phyloP scores from a whole-genome alignment of 2,113 vertebrate genomes.

The Urocynchramus pylzowi region DNA sequence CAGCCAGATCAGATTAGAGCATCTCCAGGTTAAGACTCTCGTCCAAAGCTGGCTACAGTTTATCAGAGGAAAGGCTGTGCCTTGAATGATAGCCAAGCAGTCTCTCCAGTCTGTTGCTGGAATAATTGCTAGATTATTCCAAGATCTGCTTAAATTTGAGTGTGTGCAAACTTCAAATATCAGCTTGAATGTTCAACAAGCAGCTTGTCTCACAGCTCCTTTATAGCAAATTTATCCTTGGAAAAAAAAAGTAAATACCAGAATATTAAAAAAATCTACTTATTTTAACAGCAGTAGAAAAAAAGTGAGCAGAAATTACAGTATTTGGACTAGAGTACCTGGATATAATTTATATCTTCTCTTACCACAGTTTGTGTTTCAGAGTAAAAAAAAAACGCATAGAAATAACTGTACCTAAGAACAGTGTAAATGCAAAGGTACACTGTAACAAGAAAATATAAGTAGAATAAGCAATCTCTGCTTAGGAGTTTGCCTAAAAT shows the following conservation, averaged over 20 bases:
- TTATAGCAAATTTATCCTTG: not conserved
- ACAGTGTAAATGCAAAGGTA: not conserved
- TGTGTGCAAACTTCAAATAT: not conserved
- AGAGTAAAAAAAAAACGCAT: not conserved
- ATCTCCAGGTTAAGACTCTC: not conserved
- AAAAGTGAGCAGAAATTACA: not conserved
- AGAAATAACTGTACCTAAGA: not conserved
- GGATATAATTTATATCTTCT: not conserved
- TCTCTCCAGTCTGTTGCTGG: not conserved
- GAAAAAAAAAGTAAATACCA: not conserved
- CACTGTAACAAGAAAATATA: not conserved
- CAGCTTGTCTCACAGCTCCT: not conserved
- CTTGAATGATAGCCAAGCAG: not conserved
- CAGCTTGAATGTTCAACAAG: not conserved
- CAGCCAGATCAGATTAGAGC: not conserved
- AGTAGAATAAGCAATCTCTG: not conserved
- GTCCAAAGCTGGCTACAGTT: not conserved
- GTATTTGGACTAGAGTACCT: not conserved
- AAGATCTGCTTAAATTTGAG: conserved; percentile 6
- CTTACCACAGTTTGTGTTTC: not conserved
- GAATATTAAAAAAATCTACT: not conserved
- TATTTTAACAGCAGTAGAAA: not conserved
- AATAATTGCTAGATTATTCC: not conserved
- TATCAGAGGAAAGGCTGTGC: not conserved
- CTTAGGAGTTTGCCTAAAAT: not conserved